phyloP scores from a whole-genome alignment of 2,113 vertebrate genomes.

The Rattus rattus region DNA sequence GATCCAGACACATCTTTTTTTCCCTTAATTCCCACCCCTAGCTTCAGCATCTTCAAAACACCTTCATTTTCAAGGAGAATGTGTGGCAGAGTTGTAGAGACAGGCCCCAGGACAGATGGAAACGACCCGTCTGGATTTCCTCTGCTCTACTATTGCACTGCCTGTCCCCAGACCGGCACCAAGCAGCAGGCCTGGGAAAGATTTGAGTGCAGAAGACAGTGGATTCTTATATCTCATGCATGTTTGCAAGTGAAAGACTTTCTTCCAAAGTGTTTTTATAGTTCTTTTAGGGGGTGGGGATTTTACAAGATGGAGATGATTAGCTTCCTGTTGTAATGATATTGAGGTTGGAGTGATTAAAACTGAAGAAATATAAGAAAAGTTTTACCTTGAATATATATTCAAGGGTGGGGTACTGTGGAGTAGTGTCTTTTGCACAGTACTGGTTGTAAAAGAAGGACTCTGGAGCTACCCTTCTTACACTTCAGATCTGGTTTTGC shows the following conservation, averaged over 20 bases:
- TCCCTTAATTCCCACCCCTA: background rate
- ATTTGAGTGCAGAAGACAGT: constrained; percentile 79
- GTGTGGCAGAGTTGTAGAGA: constrained; percentile 79
- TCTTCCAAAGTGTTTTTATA: background rate
- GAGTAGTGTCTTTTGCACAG: background rate
- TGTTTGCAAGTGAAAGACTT: background rate
- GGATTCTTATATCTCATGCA: background rate
- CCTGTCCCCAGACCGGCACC: constrained; percentile 86
- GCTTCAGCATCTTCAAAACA: background rate
- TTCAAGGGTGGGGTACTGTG: background rate
- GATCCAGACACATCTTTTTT: background rate
- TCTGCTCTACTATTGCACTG: constrained; percentile 77
- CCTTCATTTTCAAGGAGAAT: background rate
- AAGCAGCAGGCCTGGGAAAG: constrained; percentile 87
- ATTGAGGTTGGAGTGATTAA: background rate
- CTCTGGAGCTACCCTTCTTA: background rate
- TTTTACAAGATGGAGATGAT: background rate
- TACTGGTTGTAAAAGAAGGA: background rate
- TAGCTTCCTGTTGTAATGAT: background rate
- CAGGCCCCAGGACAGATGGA: too few relatives aligned
- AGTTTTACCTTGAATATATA: background rate
- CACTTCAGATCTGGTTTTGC: background rate
- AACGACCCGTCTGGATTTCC: too few relatives aligned
- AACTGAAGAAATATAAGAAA: background rate
- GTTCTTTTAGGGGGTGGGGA: background rate